Evolutionary conservation across 2,888 invertebrate genomes (phyloP), one percentile per base, ranked within the genome.

Genomic region (Drosophila falleni): DNA sequence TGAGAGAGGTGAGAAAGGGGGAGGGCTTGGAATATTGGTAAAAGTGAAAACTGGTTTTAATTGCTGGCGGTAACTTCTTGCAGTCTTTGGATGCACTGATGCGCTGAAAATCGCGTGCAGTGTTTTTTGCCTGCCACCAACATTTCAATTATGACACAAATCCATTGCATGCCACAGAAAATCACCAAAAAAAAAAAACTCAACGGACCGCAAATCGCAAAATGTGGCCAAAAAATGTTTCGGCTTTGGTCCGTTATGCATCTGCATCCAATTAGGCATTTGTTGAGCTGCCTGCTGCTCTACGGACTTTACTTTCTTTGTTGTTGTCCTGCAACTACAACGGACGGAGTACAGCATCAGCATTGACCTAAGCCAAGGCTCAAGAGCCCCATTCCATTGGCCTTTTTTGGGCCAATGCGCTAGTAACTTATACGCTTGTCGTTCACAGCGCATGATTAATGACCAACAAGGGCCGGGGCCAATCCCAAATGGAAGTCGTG

Each of bases 381-480:
- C 74, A 61, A 66, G 75, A 35, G 31, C 10, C 74, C 60, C 78
- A 80, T 83, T 78, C 75, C 77, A 67, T 75, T 86, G 75, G 89
- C 87, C 81, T 87, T 90, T 89, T 90, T 90, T 86, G 89, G 87
- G 80, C 73, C 78, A 89, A 79, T 86, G 74, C 74, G 76, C 85
- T 87, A 87, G 84, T 89, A 81, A 83, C 87, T 87, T 86, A 89
- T 90, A 80, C 89, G 83, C 83, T 80, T 81, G 90, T 83, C 89
- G 83, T 80, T 83, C 81, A 83, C 82, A 87, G 82, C 79, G 82
- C 90, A 91, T 91, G 91, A 91, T 91, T 91, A 91, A 91, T 91
- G 91, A 88, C 87, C 89, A 87, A 83, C 89, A 90, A 91, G 91
- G 91, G 91, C 91, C 88, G 82, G 71, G 78, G 89, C 69, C 79